A percentile compares a stretch with the other conserved stretches of the same genome.
Evolutionary conservation across 2,113 vertebrate species (phyloP).

Genomic region (Phocoena phocoena): DNA sequence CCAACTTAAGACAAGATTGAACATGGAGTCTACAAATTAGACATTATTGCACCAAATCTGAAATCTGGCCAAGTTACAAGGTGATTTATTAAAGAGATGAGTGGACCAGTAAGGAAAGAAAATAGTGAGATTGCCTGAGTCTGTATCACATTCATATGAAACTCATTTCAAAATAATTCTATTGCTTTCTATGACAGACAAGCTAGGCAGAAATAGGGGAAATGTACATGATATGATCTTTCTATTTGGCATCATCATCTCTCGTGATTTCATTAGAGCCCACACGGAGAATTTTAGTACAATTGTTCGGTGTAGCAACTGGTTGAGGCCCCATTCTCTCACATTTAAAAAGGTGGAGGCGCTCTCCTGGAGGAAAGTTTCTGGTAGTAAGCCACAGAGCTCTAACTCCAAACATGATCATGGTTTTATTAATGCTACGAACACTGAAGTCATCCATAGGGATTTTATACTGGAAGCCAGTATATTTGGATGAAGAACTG

Average conservation of each 20-base stretch:
- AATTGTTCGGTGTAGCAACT: rapidly evolving
- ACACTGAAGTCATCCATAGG: neutral
- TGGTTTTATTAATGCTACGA: neutral
- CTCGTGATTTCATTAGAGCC: neutral
- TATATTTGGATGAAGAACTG: neutral
- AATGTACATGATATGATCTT: neutral
- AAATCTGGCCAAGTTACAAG: neutral
- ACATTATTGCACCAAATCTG: neutral
- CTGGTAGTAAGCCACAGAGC: neutral
- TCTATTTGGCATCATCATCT: neutral
- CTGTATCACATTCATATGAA: neutral
- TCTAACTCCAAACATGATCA: neutral
- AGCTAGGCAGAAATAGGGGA: neutral
- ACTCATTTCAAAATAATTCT: neutral
- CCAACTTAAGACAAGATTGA: neutral
- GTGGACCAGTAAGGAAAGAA: neutral
- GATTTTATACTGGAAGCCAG: neutral
- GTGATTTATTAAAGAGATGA: neutral
- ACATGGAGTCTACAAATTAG: neutral
- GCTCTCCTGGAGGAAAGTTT: neutral
- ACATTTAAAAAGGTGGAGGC: neutral
- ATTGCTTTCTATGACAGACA: neutral
- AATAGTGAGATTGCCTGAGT: rapidly evolving
- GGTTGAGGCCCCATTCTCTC: neutral
- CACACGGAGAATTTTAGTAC: neutral